A percentile compares a stretch with the other conserved stretches of the same genome.
phyloP scores from a whole-genome alignment of 2,888 invertebrate species.

The Silvanus unidentatus region DNA sequence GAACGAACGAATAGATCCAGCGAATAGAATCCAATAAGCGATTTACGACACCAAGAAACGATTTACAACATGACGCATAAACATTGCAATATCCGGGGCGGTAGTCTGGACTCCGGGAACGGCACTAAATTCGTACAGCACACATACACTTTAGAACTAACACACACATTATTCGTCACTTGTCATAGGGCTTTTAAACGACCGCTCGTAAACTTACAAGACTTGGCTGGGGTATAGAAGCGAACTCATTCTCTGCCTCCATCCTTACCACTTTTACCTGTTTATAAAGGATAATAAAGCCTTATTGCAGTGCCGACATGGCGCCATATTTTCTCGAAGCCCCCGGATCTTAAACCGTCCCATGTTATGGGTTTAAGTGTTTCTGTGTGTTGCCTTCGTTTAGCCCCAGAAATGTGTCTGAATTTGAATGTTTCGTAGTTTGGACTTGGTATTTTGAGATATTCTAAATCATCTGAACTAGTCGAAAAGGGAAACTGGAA shows the following conservation, averaged over 20 bases:
- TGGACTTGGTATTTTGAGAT: too few species aligned
- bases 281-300: conserved; percentile 47
- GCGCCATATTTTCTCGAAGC: conserved; percentile 39
- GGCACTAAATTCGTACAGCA: conserved; percentile 1
- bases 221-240: conserved; percentile 25
- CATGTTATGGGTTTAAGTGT: conserved; percentile 32
- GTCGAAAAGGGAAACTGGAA: too few species aligned
- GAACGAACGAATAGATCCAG: neutral
- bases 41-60: conserved; percentile 25
- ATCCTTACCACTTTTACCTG: conserved; percentile 40
- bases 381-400: conserved; percentile 11
- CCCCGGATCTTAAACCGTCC: conserved; percentile 30
- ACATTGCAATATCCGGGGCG: conserved; percentile 25
- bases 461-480: too few species aligned
- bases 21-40: conserved; percentile 26
- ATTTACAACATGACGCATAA: conserved; percentile 26
- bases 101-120: conserved; percentile 11
- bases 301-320: conserved; percentile 39
- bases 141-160: neutral
- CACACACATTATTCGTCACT: conserved; percentile 24
- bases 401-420: neutral
- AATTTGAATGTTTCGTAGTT: too few species aligned
- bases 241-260: conserved; percentile 24
- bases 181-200: conserved; percentile 35
- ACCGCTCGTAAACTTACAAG: conserved; percentile 32